Percentiles rank a stretch among this genome's conserved stretches.
Evolutionary conservation across 2,888 invertebrate species (phyloP).

Genomic region (Melanotus villosus): DNA sequence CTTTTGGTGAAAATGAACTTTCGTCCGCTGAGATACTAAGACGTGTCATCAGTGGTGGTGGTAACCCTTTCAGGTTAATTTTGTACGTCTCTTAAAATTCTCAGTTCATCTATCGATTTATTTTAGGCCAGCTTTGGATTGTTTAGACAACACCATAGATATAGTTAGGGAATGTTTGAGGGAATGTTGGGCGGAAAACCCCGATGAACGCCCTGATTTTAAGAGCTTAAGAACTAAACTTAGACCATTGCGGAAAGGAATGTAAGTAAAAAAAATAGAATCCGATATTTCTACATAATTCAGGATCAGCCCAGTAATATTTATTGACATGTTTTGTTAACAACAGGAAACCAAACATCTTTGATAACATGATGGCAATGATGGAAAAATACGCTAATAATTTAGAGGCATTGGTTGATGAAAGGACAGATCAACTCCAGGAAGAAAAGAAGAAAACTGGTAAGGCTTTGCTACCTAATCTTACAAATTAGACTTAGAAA

Average conservation of each 20-base stretch:
- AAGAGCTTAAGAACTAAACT: slow-evolving; percentile 84
- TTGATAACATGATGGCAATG: slow-evolving; percentile 98
- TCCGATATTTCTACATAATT: neutral
- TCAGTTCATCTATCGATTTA: neutral
- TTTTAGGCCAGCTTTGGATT: slow-evolving; percentile 83
- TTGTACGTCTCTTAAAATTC: neutral
- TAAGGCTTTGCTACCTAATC: slow-evolving; percentile 57
- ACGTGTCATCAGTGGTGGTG: slow-evolving; percentile 71
- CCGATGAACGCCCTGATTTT: slow-evolving; percentile 87
- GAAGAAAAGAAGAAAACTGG: slow-evolving; percentile 98
- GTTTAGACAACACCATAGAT: slow-evolving; percentile 85
- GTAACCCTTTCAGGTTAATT: slow-evolving; percentile 73
- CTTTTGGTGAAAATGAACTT: slow-evolving; percentile 81
- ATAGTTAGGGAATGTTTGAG: slow-evolving; percentile 87
- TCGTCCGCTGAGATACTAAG: slow-evolving; percentile 79
- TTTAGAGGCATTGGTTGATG: slow-evolving; percentile 93
- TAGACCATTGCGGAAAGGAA: slow-evolving; percentile 87
- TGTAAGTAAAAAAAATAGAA: slow-evolving; percentile 75
- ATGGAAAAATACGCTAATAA: slow-evolving; percentile 98
- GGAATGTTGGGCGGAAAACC: slow-evolving; percentile 91
- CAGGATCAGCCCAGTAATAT: no score
- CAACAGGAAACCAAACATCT: slow-evolving; percentile 91
- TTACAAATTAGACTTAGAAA: no score
- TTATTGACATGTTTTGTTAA: neutral
- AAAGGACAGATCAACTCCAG: slow-evolving; percentile 92